Conservation (phyloP, 2,797 vertebrate species). For the Peromyscus aztecus region DNA sequence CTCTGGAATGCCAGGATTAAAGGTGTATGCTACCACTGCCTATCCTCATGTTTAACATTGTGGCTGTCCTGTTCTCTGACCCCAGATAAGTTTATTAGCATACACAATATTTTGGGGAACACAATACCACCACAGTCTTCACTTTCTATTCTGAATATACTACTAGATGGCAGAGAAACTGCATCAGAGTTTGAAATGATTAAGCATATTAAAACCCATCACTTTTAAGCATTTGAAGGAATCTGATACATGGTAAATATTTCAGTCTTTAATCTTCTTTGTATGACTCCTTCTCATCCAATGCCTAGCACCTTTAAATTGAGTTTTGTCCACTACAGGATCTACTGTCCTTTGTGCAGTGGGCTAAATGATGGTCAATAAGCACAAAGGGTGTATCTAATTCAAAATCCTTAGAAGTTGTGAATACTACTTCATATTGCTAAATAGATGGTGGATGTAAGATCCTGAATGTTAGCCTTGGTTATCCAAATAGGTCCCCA, state of each 20-base stretch:
- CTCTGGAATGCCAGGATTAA: too few species aligned
- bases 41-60: too few species aligned
- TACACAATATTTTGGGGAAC: too few species aligned
- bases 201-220: background rate
- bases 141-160: constrained; percentile 20
- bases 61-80: too few species aligned
- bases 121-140: too few species aligned
- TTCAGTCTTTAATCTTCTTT: background rate
- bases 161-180: background rate
- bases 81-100: too few species aligned
- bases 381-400: background rate
- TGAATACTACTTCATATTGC: background rate
- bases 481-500: background rate
- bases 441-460: background rate
- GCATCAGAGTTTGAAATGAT: background rate
- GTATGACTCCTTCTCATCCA: fast-evolving
- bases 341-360: background rate
- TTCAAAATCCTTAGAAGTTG: background rate
- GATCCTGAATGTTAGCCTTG: background rate
- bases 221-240: background rate
- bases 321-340: background rate
- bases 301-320: background rate
- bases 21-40: too few species aligned
- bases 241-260: background rate
- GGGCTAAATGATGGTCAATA: background rate